phyloP scores from a whole-genome alignment of 1,140 invertebrate genomes.

The Hycleus cichorii region DNA sequence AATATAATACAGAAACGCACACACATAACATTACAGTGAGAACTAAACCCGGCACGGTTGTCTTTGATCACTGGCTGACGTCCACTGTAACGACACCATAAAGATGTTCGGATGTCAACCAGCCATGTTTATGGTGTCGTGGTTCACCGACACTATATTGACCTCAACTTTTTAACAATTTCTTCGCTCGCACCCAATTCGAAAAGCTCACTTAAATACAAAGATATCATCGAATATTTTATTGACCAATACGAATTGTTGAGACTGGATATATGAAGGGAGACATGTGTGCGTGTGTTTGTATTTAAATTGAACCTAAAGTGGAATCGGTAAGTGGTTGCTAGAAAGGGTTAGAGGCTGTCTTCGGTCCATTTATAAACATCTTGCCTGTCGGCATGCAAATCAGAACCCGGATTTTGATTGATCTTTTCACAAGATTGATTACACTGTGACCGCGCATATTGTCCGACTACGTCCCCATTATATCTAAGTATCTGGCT shows the following conservation, averaged over 20 bases:
- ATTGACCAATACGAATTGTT: too few species aligned
- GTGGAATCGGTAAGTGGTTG: conserved; percentile 18
- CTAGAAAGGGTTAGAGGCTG: conserved; percentile 24
- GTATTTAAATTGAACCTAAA: conserved; percentile 14
- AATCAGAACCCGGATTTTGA: conserved; percentile 41
- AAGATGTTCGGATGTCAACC: conserved; percentile 23
- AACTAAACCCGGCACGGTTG: conserved; percentile 9
- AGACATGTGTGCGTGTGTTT: background rate
- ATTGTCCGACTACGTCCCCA: conserved; percentile 32
- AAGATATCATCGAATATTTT: too few species aligned
- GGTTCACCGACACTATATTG: conserved; percentile 19
- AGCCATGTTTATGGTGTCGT: conserved; percentile 20
- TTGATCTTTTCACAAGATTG: conserved; percentile 42
- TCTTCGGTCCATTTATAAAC: conserved; percentile 42
- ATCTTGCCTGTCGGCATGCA: conserved; percentile 42
- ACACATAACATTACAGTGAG: background rate
- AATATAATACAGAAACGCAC: background rate
- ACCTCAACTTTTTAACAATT: conserved; percentile 11
- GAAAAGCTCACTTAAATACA: too few species aligned
- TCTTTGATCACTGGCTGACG: conserved; percentile 13
- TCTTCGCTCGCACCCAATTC: conserved; percentile 12
- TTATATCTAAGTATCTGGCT: conserved; percentile 21
- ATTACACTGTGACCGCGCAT: conserved; percentile 31
- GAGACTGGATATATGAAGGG: too few species aligned
- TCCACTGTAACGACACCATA: conserved; percentile 20